These are phyloP conservation scores for Fundulus diaphanus DNA, from an alignment of 2,797 vertebrate species.

Conservation along the genomic window DNA sequence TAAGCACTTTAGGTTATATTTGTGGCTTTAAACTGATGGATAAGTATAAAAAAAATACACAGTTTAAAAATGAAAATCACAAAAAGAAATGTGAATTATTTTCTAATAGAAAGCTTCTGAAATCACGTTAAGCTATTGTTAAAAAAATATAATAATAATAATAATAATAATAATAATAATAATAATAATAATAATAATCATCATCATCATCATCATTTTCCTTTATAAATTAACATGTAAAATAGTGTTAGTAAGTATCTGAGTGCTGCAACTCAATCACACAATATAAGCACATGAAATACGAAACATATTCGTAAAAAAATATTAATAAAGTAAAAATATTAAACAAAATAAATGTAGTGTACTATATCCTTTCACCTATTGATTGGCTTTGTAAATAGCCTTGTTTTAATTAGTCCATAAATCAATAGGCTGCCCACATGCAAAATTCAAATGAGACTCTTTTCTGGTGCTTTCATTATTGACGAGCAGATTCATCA, in stretches of 20 bases:
- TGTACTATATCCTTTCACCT: slow-evolving; percentile 3
- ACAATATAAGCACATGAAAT: neutral
- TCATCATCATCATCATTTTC: too few relatives aligned
- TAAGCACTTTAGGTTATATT: too few relatives aligned
- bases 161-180: neutral
- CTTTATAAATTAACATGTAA: neutral
- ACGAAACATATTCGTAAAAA: neutral
- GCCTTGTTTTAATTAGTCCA: slow-evolving; percentile 70
- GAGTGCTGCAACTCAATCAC: neutral
- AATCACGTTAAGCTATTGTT: neutral
- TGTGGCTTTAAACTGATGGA: neutral
- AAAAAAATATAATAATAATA: neutral
- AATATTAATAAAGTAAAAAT: neutral
- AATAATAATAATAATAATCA: too few relatives aligned
- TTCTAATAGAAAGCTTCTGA: neutral
- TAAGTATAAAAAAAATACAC: neutral
- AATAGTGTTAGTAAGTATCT: neutral
- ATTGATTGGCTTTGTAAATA: slow-evolving; percentile 58
- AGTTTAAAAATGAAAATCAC: neutral
- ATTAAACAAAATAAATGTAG: neutral
- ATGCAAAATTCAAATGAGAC: slow-evolving; percentile 73
- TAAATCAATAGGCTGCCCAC: slow-evolving; percentile 71
- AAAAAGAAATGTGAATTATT: neutral
- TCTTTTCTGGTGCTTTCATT: slow-evolving; percentile 60
- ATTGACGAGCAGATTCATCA: slow-evolving; percentile 65